Evolutionary conservation across 2,797 vertebrate species (phyloP).

Genomic region (Brachyalestes nurse): DNA sequence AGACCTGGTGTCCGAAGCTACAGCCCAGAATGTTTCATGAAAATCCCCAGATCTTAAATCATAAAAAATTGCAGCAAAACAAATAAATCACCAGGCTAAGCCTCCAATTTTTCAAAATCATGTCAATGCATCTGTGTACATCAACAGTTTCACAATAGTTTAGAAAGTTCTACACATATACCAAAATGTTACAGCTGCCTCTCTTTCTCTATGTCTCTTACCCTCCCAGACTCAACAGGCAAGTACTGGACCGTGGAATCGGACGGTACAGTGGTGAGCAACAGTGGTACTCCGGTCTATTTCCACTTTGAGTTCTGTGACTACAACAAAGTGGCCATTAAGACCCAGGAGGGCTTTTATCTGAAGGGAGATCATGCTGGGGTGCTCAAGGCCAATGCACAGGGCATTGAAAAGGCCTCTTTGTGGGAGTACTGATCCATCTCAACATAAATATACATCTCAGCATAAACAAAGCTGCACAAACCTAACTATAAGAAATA

Average conservation of each 20-base stretch:
- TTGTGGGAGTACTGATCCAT: slow-evolving; percentile 92
- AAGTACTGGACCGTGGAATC: slow-evolving; percentile 93
- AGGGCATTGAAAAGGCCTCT: slow-evolving; percentile 86
- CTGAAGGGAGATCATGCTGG: slow-evolving; percentile 96
- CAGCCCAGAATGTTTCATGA: too few species aligned
- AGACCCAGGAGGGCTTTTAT: slow-evolving; percentile 86
- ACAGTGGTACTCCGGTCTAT: slow-evolving; percentile 84
- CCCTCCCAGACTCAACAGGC: slow-evolving; percentile 84
- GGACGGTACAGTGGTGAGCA: slow-evolving; percentile 85
- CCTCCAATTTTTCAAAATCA: too few species aligned
- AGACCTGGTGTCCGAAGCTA: too few species aligned
- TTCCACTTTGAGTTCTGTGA: slow-evolving; percentile 97
- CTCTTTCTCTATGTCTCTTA: not conserved
- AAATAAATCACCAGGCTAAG: too few species aligned
- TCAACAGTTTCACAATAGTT: too few species aligned
- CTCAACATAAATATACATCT: not conserved
- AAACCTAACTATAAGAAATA: not conserved
- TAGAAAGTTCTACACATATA: too few species aligned
- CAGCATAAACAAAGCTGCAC: slow-evolving; percentile 13
- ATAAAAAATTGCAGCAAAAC: too few species aligned
- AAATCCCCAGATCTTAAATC: too few species aligned
- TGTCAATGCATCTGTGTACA: too few species aligned
- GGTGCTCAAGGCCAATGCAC: slow-evolving; percentile 88
- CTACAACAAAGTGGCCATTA: slow-evolving; percentile 94
- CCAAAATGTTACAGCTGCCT: too few species aligned